Conservation (phyloP, 1,140 invertebrate genomes). For the Aphaenogaster floridana region DNA sequence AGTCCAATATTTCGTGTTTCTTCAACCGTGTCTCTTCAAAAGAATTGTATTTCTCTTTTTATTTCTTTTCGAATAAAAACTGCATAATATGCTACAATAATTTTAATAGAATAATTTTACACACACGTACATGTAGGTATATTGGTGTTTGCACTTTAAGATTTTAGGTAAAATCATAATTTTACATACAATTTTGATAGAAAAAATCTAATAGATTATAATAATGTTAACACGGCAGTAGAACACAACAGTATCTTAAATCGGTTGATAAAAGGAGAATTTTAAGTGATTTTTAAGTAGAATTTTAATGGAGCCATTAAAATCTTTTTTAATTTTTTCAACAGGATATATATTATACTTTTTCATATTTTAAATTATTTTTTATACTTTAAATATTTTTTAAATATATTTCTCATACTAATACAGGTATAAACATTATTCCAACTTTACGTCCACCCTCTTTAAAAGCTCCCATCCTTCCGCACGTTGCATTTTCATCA, state of each 20-base stretch:
- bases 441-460: not conserved
- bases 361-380: not conserved
- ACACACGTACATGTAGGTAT: not conserved
- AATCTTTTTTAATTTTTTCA: not conserved
- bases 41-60: not conserved
- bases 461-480: not conserved
- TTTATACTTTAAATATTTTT: not conserved
- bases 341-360: not conserved
- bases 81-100: not conserved
- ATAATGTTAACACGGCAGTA: not conserved
- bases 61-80: not conserved
- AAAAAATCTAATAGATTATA: constrained; percentile 9
- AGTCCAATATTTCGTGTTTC: not conserved
- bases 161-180: not conserved
- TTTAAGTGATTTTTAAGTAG: not conserved
- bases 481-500: constrained; percentile 25
- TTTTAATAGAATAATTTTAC: not conserved
- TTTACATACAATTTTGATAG: not conserved
- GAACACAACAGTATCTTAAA: not conserved
- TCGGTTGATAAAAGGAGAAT: not conserved
- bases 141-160: not conserved
- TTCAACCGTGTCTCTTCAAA: not conserved
- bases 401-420: not conserved
- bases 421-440: not conserved
- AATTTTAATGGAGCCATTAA: not conserved